Conservation (phyloP, 2,888 invertebrate species). For the Archips xylosteana region DNA sequence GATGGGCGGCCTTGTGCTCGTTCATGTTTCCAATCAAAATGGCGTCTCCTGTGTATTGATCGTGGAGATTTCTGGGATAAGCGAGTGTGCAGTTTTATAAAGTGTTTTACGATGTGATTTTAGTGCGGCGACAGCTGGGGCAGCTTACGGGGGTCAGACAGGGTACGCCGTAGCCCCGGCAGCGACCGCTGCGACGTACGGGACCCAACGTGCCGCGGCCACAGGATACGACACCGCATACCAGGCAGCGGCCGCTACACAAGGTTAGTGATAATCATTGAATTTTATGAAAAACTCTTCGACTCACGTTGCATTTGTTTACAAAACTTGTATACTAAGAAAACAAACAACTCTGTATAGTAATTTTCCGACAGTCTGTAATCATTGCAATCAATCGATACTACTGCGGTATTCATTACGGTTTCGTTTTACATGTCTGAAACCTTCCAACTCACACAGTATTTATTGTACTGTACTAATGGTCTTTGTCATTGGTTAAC, state of each 20-base stretch:
- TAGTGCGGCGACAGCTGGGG: constrained; percentile 90
- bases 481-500: not conserved
- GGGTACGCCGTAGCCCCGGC: constrained; percentile 94
- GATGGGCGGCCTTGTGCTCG: constrained; percentile 65
- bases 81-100: constrained; percentile 48
- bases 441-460: not conserved
- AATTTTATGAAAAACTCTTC: not conserved
- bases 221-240: constrained; percentile 94
- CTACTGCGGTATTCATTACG: constrained; percentile 31
- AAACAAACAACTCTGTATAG: not conserved
- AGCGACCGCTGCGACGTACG: constrained; percentile 93
- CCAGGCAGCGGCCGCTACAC: constrained; percentile 92
- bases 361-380: not conserved
- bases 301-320: not conserved
- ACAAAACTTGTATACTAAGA: constrained; percentile 3
- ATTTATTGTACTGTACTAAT: constrained; percentile 8
- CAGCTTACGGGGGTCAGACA: constrained; percentile 93
- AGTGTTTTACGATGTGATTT: constrained; percentile 54
- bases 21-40: constrained; percentile 78
- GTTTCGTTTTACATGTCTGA: not conserved
- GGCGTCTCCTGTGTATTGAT: constrained; percentile 78
- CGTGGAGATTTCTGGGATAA: constrained; percentile 51
- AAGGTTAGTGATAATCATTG: constrained; percentile 86
- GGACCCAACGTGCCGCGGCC: constrained; percentile 92
- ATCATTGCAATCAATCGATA: constrained; percentile 31